Base-by-base conservation (phyloP, 2,113 vertebrate species). In the Cyprinodon variegatus region DNA sequence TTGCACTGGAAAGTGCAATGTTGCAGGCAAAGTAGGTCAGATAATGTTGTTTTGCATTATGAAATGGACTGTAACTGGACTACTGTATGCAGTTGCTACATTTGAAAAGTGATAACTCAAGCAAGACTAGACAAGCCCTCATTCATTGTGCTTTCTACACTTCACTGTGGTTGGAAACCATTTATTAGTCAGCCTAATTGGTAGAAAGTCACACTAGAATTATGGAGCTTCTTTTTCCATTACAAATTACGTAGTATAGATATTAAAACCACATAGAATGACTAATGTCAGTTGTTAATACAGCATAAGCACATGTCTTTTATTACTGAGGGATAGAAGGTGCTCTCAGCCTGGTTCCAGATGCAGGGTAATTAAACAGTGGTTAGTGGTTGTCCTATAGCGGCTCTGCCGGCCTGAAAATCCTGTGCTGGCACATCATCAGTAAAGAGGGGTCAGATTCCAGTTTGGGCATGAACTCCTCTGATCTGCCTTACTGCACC, bases 381-480 rank as follows among this genome's bases (percentile, higher is more conserved):
- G 81, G 81, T 79, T 70, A 63, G 72, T 61, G 40, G 69, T 68
- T 43, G 60, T 59, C 46, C 65, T 77, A 29, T 29, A 66, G 62
- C 64, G 70, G 76, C 71, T 50, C 74, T 62, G 57, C 66, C 76
- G 64, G 76, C 71, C 45, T 62, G 48, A 48, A n/a, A 20, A 68
- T 41, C 66, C 70, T 81, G 69, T 61, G 43, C 63, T 88, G 83
- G 79, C 89, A 85, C 69, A 59, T 76, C 76, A 76, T 78, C 72
- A 78, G 69, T 74, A 20, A 76, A 61, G 39, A 66, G 64, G 76
- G 50, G 76, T 61, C 68, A 1, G 3, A 60, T n/a, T 61, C 5
- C 15, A 53, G 74, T 41, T 62, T 70, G 61, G 1, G 6, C 71
- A 64, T 68, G 37, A 73, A 53, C 50, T 67, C 43, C 68, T 41